phyloP scores from a whole-genome alignment of 2,113 vertebrate species.

The Halichoerus grypus region DNA sequence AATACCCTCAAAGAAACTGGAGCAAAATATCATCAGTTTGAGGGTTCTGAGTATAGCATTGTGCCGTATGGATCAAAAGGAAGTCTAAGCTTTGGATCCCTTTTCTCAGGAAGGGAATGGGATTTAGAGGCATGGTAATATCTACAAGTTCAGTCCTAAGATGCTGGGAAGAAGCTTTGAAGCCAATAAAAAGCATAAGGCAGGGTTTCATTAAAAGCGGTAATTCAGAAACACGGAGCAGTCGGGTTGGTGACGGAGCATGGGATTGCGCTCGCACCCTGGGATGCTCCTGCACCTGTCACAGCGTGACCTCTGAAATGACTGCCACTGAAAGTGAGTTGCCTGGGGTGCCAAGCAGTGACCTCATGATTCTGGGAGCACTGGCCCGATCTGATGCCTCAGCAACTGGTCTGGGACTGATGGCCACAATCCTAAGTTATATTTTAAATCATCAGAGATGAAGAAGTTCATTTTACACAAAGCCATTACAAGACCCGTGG shows the following conservation, averaged over 20 bases:
- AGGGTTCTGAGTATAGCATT: conserved; percentile 28
- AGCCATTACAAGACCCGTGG: neutral
- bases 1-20: conserved; percentile 50
- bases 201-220: conserved; percentile 45
- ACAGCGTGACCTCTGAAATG: neutral
- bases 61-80: conserved; percentile 76
- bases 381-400: neutral
- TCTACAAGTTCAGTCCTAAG: conserved; percentile 42
- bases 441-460: neutral
- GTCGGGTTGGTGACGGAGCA: neutral
- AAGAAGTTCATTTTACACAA: neutral
- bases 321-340: neutral
- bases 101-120: conserved; percentile 68
- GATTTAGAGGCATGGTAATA: conserved; percentile 11
- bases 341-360: neutral
- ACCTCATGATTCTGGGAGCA: neutral
- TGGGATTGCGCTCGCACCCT: rapidly evolving
- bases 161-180: conserved; percentile 52
- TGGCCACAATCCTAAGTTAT: neutral
- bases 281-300: too few relatives aligned
- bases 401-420: neutral
- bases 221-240: neutral
- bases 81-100: conserved; percentile 76
- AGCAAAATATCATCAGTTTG: conserved; percentile 54
- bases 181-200: neutral